These are phyloP conservation scores for Adelognathus sp. DNA, from an alignment of 2,888 invertebrate genomes.

Conservation along the genomic window DNA sequence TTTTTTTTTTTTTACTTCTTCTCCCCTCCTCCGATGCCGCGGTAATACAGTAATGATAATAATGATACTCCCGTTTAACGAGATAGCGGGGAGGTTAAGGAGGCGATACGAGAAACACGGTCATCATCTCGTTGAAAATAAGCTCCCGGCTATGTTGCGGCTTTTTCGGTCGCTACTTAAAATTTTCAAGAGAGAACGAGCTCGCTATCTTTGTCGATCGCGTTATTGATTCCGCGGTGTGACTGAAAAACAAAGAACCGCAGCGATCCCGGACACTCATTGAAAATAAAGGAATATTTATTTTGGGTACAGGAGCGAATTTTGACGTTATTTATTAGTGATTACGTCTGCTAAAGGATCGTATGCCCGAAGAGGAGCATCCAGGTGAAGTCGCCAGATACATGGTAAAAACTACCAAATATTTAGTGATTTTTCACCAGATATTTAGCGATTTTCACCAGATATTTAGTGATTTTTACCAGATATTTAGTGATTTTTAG, in stretches of 20 bases:
- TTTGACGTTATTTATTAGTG: too few relatives aligned
- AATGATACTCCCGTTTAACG: slow-evolving; percentile 60
- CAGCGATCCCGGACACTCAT: not conserved
- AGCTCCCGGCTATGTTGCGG: slow-evolving; percentile 56
- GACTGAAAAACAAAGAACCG: not conserved
- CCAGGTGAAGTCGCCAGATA: too few relatives aligned
- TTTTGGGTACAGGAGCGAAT: too few relatives aligned
- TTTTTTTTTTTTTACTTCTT: not conserved
- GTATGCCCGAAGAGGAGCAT: too few relatives aligned
- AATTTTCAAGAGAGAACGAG: not conserved
- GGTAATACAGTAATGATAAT: slow-evolving; percentile 57
- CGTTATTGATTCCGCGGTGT: not conserved
- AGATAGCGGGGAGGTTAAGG: slow-evolving; percentile 40
- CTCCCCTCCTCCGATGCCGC: not conserved
- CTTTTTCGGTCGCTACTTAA: slow-evolving; percentile 36
- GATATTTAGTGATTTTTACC: too few relatives aligned
- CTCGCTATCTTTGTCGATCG: not conserved
- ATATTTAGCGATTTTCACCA: too few relatives aligned
- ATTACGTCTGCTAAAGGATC: too few relatives aligned
- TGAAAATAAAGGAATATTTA: not conserved
- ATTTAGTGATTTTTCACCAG: too few relatives aligned
- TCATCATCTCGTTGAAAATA: slow-evolving; percentile 52
- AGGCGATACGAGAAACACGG: slow-evolving; percentile 32
- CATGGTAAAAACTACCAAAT: too few relatives aligned
- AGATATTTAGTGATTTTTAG: too few relatives aligned